Evolutionary conservation across 1,140 invertebrate species (phyloP).

Genomic region (Drosophila repletoides): DNA sequence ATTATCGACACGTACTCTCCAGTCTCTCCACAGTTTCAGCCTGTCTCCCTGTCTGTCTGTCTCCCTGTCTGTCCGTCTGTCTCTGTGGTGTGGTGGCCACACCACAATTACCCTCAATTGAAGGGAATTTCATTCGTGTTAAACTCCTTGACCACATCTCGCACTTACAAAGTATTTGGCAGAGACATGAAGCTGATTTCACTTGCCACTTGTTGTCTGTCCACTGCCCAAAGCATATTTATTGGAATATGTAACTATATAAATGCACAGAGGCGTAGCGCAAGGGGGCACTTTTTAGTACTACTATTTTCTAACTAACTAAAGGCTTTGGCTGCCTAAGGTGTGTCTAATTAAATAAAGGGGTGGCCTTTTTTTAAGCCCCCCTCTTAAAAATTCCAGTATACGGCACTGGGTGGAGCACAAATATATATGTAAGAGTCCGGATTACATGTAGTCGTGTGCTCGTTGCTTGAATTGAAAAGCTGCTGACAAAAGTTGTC

Average conservation of each 20-base stretch:
- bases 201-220: too few species aligned
- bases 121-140: slow-evolving; percentile 71
- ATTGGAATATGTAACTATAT: background rate
- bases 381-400: too few species aligned
- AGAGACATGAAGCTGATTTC: slow-evolving; percentile 44
- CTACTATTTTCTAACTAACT: too few species aligned
- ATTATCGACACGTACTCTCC: slow-evolving; percentile 76
- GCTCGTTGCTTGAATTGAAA: slow-evolving; percentile 61
- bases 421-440: background rate
- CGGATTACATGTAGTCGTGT: background rate
- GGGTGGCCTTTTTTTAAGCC: too few species aligned
- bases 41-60: background rate
- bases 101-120: slow-evolving; percentile 77
- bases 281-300: too few species aligned
- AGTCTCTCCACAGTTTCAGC: slow-evolving; percentile 32
- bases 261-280: too few species aligned
- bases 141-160: slow-evolving; percentile 78
- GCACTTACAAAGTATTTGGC: slow-evolving; percentile 16
- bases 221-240: background rate
- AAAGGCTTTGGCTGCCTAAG: too few species aligned
- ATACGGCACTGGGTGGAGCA: too few species aligned
- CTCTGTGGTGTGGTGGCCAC: slow-evolving; percentile 31
- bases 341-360: too few species aligned
- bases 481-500: slow-evolving; percentile 80
- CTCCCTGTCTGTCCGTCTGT: background rate